Percentiles rank a stretch among this genome's conserved stretches.
phyloP scores from a whole-genome alignment of 1,140 invertebrate genomes.

The Heliconius eleuchia region DNA sequence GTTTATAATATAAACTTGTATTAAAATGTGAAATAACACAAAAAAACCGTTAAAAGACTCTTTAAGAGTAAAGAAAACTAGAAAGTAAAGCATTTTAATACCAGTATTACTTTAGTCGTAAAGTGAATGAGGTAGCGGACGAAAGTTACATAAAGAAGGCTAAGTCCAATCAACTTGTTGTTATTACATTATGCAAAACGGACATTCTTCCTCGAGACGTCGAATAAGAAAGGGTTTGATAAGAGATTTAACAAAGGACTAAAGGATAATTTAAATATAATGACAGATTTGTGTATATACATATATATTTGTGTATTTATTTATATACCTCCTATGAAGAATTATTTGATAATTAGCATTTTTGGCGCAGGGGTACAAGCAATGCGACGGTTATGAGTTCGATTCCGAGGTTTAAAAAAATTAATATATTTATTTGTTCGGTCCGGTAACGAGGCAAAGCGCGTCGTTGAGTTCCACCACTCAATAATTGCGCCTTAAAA shows the following conservation, averaged over 20 bases:
- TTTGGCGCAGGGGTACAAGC: no score
- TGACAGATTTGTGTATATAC: neutral
- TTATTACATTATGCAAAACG: conserved; percentile 7
- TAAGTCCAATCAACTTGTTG: conserved; percentile 1
- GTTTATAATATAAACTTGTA: no score
- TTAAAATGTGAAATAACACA: neutral
- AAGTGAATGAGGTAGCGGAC: conserved; percentile 6
- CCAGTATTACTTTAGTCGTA: conserved; percentile 6
- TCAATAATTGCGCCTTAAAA: no score
- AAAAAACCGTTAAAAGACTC: neutral
- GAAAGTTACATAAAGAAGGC: neutral
- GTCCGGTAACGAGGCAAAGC: no score
- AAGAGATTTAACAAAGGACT: neutral
- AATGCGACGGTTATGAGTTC: no score
- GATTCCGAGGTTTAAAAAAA: no score
- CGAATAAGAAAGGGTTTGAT: neutral
- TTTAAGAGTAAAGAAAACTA: neutral
- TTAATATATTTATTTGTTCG: no score
- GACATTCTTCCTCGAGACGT: neutral
- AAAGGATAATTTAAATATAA: neutral
- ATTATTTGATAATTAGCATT: no score
- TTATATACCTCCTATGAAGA: no score
- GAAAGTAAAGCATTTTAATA: neutral
- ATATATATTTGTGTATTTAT: no score
- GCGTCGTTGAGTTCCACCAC: no score